These are phyloP conservation scores for Drosophila melanica DNA, from an alignment of 1,140 invertebrate genomes.

Conservation along the genomic window DNA sequence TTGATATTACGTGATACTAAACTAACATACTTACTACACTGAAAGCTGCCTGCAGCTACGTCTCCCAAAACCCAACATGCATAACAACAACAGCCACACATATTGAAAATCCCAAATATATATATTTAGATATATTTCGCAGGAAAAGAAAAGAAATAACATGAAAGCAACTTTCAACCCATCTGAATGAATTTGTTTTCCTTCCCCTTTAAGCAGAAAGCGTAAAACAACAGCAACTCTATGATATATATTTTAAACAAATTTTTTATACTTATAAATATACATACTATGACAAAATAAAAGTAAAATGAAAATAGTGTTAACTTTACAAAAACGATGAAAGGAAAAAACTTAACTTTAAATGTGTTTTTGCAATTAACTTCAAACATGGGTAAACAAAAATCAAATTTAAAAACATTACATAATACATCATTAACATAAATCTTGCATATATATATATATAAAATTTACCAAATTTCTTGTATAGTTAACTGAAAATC, in stretches of 20 bases:
- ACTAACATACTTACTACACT: slow-evolving; percentile 62
- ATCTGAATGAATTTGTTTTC: slow-evolving; percentile 66
- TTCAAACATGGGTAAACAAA: slow-evolving; percentile 49
- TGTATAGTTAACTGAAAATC: slow-evolving; percentile 74
- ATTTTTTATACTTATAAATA: slow-evolving; percentile 79
- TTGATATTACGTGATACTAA: slow-evolving; percentile 82
- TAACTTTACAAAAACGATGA: slow-evolving; percentile 58
- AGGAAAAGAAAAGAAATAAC: slow-evolving; percentile 7
- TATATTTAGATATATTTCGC: neutral
- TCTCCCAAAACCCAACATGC: slow-evolving; percentile 25
- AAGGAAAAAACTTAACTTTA: slow-evolving; percentile 40
- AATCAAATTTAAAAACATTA: slow-evolving; percentile 64
- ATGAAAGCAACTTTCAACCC: slow-evolving; percentile 28
- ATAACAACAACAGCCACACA: slow-evolving; percentile 9
- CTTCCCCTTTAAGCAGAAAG: slow-evolving; percentile 28
- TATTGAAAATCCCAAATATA: neutral
- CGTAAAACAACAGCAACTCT: slow-evolving; percentile 58
- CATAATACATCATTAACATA: slow-evolving; percentile 42
- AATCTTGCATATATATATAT: slow-evolving; percentile 44
- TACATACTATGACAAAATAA: slow-evolving; percentile 56
- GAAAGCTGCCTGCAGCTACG: slow-evolving; percentile 67
- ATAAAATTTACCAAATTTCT: slow-evolving; percentile 70
- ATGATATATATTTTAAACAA: slow-evolving; percentile 68
- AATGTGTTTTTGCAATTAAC: slow-evolving; percentile 70
- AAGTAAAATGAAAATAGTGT: slow-evolving; percentile 45